Conservation (phyloP, 1,140 invertebrate species). For the Pissodes strobi region DNA sequence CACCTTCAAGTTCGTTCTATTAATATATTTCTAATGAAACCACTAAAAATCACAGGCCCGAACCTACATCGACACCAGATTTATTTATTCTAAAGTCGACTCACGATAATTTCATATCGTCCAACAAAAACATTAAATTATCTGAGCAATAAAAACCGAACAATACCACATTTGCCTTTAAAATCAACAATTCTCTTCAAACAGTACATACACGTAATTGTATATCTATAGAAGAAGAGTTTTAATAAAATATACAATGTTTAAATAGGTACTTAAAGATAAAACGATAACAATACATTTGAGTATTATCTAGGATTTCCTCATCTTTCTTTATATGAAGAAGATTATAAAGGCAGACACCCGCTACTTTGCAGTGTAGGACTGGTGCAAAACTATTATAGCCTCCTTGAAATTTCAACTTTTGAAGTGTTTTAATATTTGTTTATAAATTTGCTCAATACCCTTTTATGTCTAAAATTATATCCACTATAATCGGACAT, state of each 20-base stretch:
- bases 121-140: constrained; percentile 20
- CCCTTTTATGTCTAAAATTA: too few species aligned
- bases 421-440: too few species aligned
- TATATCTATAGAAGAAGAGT: constrained; percentile 1
- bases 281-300: too few species aligned
- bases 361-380: too few species aligned
- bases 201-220: constrained; percentile 12
- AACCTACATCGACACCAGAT: constrained; percentile 21
- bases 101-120: constrained; percentile 9
- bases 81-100: constrained; percentile 6
- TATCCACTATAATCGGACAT: too few species aligned
- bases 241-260: constrained; percentile 4
- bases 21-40: constrained; percentile 4
- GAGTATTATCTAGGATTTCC: too few species aligned
- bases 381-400: too few species aligned
- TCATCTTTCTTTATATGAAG: too few species aligned
- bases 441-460: too few species aligned
- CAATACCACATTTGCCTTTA: constrained; percentile 15
- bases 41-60: constrained; percentile 16
- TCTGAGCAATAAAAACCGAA: constrained; percentile 5
- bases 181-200: constrained; percentile 21
- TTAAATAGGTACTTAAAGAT: constrained; percentile 14
- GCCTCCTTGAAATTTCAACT: too few species aligned
- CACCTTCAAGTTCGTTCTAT: background rate
- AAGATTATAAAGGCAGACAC: too few species aligned